A percentile compares a stretch with the other conserved stretches of the same genome.
Evolutionary conservation across 1,140 invertebrate genomes (phyloP).

Genomic region (Limonius californicus): DNA sequence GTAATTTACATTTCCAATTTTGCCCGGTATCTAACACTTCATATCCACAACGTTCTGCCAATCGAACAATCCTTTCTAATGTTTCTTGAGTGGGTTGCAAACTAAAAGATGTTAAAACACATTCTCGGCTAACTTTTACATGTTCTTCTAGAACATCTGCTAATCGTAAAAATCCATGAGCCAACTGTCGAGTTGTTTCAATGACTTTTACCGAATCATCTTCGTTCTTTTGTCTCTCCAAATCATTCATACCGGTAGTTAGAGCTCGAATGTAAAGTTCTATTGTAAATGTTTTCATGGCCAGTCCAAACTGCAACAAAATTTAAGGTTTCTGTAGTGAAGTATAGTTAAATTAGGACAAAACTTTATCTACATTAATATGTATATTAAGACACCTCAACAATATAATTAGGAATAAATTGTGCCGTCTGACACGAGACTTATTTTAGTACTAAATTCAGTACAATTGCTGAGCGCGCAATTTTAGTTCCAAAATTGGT

Average conservation of each 20-base stretch:
- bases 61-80: slow-evolving; percentile 52
- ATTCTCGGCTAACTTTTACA: slow-evolving; percentile 57
- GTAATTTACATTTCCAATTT: slow-evolving; percentile 43
- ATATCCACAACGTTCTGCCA: slow-evolving; percentile 54
- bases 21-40: slow-evolving; percentile 40
- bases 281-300: slow-evolving; percentile 62
- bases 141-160: slow-evolving; percentile 55
- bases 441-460: no score
- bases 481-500: no score
- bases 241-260: slow-evolving; percentile 70
- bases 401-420: no score
- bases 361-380: no score
- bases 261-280: slow-evolving; percentile 70
- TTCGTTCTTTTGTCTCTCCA: slow-evolving; percentile 61
- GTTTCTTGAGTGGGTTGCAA: slow-evolving; percentile 55
- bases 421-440: no score
- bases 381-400: no score
- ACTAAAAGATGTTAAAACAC: slow-evolving; percentile 63
- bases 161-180: slow-evolving; percentile 56
- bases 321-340: no score
- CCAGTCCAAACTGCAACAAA: slow-evolving; percentile 56
- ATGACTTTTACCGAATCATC: slow-evolving; percentile 53
- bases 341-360: no score
- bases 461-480: no score
- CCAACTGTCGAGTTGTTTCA: slow-evolving; percentile 53